A percentile compares a stretch with the other conserved stretches of the same genome.
These are phyloP conservation scores for Anniella stebbinsi DNA, from an alignment of 2,797 vertebrate genomes.

Conservation along the genomic window DNA sequence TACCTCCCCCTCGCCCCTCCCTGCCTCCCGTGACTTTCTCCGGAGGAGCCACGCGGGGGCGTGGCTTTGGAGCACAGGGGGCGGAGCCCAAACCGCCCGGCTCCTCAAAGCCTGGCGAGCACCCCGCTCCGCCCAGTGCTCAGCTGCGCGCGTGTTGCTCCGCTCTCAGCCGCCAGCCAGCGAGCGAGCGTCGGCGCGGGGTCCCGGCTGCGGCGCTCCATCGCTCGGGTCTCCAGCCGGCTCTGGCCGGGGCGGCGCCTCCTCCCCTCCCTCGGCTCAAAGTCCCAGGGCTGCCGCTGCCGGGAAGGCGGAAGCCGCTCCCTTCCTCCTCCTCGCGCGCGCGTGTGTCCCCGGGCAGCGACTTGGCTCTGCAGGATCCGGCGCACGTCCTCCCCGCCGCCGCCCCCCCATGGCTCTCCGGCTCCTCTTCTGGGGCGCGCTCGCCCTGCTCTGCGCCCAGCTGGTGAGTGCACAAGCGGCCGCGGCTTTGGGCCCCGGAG, in stretches of 20 bases:
- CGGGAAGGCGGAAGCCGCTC: not conserved
- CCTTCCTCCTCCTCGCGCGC: no score
- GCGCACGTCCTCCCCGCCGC: not conserved
- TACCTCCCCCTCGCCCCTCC: not conserved
- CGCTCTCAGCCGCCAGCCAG: accelerated
- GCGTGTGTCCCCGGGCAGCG: not conserved
- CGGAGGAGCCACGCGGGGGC: not conserved
- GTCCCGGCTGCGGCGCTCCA: no score
- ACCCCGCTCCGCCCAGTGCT: not conserved
- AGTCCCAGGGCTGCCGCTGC: not conserved
- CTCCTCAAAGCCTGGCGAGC: not conserved
- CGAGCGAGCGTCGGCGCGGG: no score
- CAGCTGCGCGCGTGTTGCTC: not conserved
- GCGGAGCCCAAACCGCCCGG: not conserved
- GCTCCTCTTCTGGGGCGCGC: slow-evolving; percentile 27
- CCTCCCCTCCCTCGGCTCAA: not conserved
- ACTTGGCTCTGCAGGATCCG: not conserved
- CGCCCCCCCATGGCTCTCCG: not conserved
- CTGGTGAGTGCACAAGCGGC: slow-evolving; percentile 78
- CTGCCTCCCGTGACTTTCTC: not conserved
- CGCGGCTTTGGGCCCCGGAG: no score
- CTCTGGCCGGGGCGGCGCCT: not conserved
- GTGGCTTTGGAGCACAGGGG: not conserved
- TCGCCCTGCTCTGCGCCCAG: slow-evolving; percentile 69
- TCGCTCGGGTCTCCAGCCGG: no score